Evolutionary conservation across 37 sponge, comb jelly and placozoan species (phyloP).

Genomic region (Diacarnus erythraeanus): DNA sequence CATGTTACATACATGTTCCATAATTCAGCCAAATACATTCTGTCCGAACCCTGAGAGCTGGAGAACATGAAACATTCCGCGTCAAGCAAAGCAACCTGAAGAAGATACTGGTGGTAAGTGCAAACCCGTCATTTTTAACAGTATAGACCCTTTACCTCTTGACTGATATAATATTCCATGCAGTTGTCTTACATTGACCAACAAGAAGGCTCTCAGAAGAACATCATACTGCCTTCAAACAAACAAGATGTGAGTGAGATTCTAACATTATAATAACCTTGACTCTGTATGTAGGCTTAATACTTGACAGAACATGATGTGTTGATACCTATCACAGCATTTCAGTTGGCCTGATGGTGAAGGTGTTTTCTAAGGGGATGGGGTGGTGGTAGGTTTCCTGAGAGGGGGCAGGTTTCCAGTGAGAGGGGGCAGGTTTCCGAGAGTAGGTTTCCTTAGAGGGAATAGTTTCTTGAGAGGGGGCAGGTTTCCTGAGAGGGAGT

Average conservation of each 20-base stretch:
- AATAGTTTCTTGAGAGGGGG: too few species aligned
- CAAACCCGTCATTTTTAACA: not conserved
- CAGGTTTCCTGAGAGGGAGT: too few species aligned
- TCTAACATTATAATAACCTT: too few species aligned
- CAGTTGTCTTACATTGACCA: conserved; percentile 39
- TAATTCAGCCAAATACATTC: conserved; percentile 66
- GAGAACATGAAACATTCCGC: conserved; percentile 70
- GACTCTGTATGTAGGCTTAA: not conserved
- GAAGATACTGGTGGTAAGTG: conserved; percentile 44
- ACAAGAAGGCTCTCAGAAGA: conserved; percentile 4
- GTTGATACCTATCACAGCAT: not conserved
- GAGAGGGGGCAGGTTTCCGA: too few species aligned
- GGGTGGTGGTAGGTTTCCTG: too few species aligned
- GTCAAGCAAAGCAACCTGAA: conserved; percentile 69
- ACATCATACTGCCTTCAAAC: not conserved
- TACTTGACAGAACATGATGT: not conserved
- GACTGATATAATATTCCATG: not conserved
- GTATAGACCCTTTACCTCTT: not conserved
- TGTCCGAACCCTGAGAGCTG: conserved; percentile 48
- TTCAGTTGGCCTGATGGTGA: too few species aligned
- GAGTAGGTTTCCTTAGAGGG: too few species aligned
- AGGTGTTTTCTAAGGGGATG: too few species aligned
- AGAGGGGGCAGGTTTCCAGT: too few species aligned
- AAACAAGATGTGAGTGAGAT: conserved; percentile 7
- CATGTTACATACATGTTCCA: too few species aligned